Base-by-base conservation (phyloP, 2,888 invertebrate species). In the Platycheirus albimanus region DNA sequence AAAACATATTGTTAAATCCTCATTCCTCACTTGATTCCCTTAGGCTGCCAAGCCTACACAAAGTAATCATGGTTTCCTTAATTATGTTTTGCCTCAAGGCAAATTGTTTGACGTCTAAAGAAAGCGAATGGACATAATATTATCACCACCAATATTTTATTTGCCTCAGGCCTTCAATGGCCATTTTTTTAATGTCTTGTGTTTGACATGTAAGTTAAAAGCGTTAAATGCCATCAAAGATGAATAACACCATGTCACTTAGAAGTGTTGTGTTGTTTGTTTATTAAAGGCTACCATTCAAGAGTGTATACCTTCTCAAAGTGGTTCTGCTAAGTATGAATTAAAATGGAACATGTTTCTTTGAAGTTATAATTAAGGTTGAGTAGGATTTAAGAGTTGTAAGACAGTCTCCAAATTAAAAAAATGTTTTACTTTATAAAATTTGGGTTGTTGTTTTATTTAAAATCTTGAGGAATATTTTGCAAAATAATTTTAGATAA, bases 111-210 rank as follows among this genome's bases (percentile, higher is more conserved):
- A 52, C 52, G 69, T 52, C 19, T 43, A 8, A 76, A 76, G 76
- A 76, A 70, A 80, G 15, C 56, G n/a, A 64, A 75, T 56, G 64
- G 75, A 70, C 56, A 76, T 56, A 74, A 51, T 58, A 30, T 24
- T 66, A 70, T 49, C 28, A 61, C 13, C 49, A 38, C 2, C 15
- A 17, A 20, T 41, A 36, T n/a, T n/a, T n/a, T n/a, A 10, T 41
- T 63, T 49, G 49, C 61, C 61, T 30, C 3, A 36, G 49, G 56
- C 36, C 36, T 20, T 52, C 10, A 7, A 41, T 17, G 36, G 19
- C 56, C 33, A n/a, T n/a, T 24, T 43, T 54, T 79, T 49, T 33
- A 69, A 36, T 20, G 17, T 69, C 41, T 8, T 69, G 56, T 75
- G 69, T 69, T 75, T 19, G 36, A 49, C 24, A 28, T 63, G 20